Conservation (phyloP, 2,888 invertebrate genomes). For the Microctonus aethiopoides region DNA sequence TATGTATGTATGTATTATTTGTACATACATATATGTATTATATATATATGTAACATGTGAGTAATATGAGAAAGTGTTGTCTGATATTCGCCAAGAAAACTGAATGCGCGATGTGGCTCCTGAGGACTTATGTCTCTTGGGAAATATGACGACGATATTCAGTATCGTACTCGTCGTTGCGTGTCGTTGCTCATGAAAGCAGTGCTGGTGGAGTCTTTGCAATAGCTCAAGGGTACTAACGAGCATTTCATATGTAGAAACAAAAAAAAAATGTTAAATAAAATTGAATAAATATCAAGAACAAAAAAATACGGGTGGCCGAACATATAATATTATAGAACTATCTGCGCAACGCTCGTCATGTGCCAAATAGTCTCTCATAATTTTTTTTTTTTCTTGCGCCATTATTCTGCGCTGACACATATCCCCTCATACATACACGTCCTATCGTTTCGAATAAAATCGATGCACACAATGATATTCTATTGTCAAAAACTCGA, state of each 20-base stretch:
- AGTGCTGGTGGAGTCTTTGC: neutral
- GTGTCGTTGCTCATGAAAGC: conserved; percentile 28
- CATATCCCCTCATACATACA: conserved; percentile 1
- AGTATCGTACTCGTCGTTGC: conserved; percentile 13
- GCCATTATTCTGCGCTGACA: neutral
- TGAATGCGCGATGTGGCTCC: neutral
- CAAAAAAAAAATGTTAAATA: neutral
- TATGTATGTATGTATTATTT: no score
- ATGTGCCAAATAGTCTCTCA: neutral
- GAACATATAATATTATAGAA: neutral
- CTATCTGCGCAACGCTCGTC: neutral
- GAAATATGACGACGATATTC: conserved; percentile 1
- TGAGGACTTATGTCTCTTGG: conserved; percentile 17
- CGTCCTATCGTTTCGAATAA: neutral
- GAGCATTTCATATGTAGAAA: neutral
- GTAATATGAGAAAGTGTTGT: neutral
- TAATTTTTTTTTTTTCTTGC: neutral
- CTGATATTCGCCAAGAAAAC: neutral
- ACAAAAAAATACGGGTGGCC: neutral
- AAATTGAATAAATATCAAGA: neutral
- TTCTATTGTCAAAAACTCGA: conserved; percentile 26
- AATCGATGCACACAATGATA: conserved; percentile 19
- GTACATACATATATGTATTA: no score
- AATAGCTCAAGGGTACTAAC: conserved; percentile 24
- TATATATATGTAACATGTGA: neutral